Percentiles rank a stretch among this genome's conserved stretches.
These are phyloP conservation scores for Parasteatoda lunata DNA, from an alignment of 2,888 invertebrate genomes.

Conservation along the genomic window DNA sequence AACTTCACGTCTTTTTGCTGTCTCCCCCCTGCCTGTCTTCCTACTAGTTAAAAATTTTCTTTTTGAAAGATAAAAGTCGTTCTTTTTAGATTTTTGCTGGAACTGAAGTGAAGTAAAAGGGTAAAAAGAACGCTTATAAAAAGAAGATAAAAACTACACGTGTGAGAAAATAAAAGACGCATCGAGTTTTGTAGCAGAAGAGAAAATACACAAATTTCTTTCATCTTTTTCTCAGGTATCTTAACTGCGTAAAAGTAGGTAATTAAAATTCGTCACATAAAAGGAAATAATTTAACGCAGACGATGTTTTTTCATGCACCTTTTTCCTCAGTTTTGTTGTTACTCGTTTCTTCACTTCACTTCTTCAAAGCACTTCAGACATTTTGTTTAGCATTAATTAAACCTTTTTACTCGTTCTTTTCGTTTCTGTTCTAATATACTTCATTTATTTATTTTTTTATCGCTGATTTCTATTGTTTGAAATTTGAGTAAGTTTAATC, in stretches of 20 bases:
- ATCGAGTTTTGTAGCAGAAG: slow-evolving; percentile 3
- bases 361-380: not conserved
- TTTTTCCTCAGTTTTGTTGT: not conserved
- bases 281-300: not conserved
- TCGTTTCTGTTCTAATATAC: no score
- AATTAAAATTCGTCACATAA: slow-evolving; percentile 2
- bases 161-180: slow-evolving; percentile 59
- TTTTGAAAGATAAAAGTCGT: slow-evolving; percentile 23
- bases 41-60: not conserved
- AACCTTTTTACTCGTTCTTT: not conserved
- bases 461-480: no score
- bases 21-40: not conserved
- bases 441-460: no score
- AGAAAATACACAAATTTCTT: not conserved
- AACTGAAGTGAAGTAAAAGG: not conserved
- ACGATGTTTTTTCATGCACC: not conserved
- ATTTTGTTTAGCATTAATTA: not conserved
- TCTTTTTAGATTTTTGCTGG: slow-evolving; percentile 43
- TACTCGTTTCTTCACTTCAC: not conserved
- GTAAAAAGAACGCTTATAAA: slow-evolving; percentile 5
- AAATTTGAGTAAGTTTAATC: no score
- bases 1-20: slow-evolving; percentile 53
- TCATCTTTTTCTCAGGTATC: not conserved
- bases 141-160: slow-evolving; percentile 40
- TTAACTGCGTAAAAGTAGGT: not conserved